These are phyloP conservation scores for Turnix velox DNA, from an alignment of 2,113 vertebrate species.

Conservation along the genomic window DNA sequence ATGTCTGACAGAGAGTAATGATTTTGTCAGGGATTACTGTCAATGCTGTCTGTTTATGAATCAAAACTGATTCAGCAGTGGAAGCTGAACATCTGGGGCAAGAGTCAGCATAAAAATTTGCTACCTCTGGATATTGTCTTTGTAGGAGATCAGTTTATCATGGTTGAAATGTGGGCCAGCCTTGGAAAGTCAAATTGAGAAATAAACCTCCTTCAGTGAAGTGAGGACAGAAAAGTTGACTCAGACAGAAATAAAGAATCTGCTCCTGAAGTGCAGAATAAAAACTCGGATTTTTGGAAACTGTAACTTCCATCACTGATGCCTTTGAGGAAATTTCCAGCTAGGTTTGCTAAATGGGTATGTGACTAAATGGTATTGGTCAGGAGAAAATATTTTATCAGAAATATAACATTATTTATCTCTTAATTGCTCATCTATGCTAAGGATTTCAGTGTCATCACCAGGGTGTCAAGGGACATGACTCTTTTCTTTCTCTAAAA, in stretches of 20 bases:
- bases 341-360: neutral
- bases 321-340: neutral
- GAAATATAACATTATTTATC: neutral
- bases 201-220: neutral
- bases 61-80: slow-evolving; percentile 28
- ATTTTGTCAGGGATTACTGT: slow-evolving; percentile 43
- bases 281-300: neutral
- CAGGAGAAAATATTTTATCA: neutral
- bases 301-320: neutral
- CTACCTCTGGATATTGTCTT: slow-evolving; percentile 18
- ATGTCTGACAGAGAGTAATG: slow-evolving; percentile 25
- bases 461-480: neutral
- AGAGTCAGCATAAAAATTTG: slow-evolving; percentile 49
- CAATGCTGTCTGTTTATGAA: slow-evolving; percentile 32
- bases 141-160: neutral
- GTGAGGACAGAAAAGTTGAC: neutral
- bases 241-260: neutral
- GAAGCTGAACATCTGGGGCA: slow-evolving; percentile 39
- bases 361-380: neutral
- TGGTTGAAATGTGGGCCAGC: neutral
- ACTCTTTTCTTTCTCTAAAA: neutral
- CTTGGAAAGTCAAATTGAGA: slow-evolving; percentile 14
- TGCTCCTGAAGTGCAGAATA: neutral
- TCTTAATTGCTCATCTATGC: neutral
- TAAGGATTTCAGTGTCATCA: neutral